These are phyloP conservation scores for Sardina pilchardus DNA, from an alignment of 2,113 vertebrate species.

Conservation along the genomic window DNA sequence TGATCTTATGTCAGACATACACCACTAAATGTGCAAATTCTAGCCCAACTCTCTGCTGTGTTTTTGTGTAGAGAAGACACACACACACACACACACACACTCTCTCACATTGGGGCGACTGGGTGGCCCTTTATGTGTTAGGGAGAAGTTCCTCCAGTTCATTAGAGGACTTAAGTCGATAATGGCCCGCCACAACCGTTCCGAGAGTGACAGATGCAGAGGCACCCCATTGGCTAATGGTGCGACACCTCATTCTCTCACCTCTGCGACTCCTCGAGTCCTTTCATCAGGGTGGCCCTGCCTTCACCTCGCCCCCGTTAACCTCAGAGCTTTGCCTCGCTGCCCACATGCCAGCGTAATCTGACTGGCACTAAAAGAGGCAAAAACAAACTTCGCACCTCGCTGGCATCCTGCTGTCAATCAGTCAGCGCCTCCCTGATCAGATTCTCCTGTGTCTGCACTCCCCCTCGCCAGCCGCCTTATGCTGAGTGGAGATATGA, in stretches of 20 bases:
- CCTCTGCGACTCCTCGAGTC: neutral
- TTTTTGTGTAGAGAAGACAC: too few species aligned
- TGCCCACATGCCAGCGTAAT: neutral
- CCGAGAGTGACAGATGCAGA: too few species aligned
- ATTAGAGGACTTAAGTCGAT: too few species aligned
- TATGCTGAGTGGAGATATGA: neutral
- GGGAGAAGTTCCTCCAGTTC: too few species aligned
- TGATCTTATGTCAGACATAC: too few species aligned
- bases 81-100: too few species aligned
- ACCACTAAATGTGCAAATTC: too few species aligned
- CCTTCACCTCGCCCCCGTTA: neutral
- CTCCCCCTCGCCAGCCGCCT: neutral
- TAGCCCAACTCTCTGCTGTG: too few species aligned
- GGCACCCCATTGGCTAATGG: neutral
- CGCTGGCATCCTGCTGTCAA: neutral
- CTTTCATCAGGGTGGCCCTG: neutral
- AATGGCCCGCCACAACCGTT: too few species aligned
- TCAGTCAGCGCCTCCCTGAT: neutral
- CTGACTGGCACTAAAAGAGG: neutral
- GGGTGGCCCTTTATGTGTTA: too few species aligned
- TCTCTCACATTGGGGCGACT: too few species aligned
- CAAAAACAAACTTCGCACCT: neutral
- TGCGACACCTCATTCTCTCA: neutral
- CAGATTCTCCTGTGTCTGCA: constrained; percentile 7
- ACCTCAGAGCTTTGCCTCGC: too few species aligned